phyloP scores from a whole-genome alignment of 2,888 invertebrate genomes.

The Scaeva pyrastri region DNA sequence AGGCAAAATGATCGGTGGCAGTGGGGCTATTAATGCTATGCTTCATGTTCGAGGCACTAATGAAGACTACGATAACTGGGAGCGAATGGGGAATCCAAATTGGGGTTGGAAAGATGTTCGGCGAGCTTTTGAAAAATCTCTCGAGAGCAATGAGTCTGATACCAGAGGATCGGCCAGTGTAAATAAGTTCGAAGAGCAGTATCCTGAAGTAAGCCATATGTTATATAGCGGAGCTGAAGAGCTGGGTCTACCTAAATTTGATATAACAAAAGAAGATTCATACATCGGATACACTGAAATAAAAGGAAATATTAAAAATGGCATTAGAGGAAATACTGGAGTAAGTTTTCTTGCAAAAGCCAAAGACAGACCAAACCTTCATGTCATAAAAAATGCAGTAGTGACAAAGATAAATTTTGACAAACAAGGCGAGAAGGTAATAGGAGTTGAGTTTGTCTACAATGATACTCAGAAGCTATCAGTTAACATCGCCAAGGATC shows the following conservation, averaged over 20 bases:
- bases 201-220: slow-evolving; percentile 84
- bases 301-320: slow-evolving; percentile 85
- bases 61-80: slow-evolving; percentile 86
- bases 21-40: slow-evolving; percentile 87
- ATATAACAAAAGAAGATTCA: slow-evolving; percentile 86
- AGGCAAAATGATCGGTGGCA: slow-evolving; percentile 88
- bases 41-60: slow-evolving; percentile 86
- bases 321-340: slow-evolving; percentile 85
- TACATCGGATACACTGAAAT: slow-evolving; percentile 85
- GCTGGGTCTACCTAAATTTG: slow-evolving; percentile 86
- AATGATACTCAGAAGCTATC: slow-evolving; percentile 80
- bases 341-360: slow-evolving; percentile 85
- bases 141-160: slow-evolving; percentile 80
- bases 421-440: slow-evolving; percentile 82
- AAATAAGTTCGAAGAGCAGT: slow-evolving; percentile 79
- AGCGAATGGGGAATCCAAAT: slow-evolving; percentile 84
- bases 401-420: slow-evolving; percentile 85
- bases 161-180: slow-evolving; percentile 84
- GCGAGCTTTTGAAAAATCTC: slow-evolving; percentile 85
- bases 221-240: slow-evolving; percentile 88
- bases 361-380: slow-evolving; percentile 82
- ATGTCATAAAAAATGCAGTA: slow-evolving; percentile 84
- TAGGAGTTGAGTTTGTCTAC: slow-evolving; percentile 82
- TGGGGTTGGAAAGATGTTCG: slow-evolving; percentile 86
- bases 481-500: slow-evolving; percentile 76